Base-by-base conservation (phyloP, 2,888 invertebrate species). In the Muscina levida region DNA sequence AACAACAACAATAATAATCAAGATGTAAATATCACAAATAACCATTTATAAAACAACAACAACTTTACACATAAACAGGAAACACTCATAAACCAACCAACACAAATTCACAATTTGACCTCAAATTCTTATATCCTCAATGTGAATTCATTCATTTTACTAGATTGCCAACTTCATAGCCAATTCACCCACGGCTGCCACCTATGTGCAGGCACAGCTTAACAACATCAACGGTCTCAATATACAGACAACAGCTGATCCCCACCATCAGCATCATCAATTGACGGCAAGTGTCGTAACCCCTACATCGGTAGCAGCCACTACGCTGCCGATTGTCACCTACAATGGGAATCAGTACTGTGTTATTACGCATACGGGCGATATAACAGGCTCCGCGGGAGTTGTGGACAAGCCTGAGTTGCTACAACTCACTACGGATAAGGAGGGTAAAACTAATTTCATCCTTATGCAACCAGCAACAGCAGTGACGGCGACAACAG, bases 151-250 rank as follows among this genome's bases (percentile, higher is more conserved):
- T 84, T 83, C 19, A 22, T 62, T 72, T 62, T 44, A 71, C 57
- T 84, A 88, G 89, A 89, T 88, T 85, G 86, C 88, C 83, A 87
- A 89, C 85, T 87, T 88, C 84, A 89, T 88, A 84, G 88, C 88
- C 79, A 88, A 88, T 82, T 89, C 88, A 48, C 88, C 88, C 26
- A 89, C 89, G 70, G 88, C 88, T 70, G 89, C 88, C 74, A 85
- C 85, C 76, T 88, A 88, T 71, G 87, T 88, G 82, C 88, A 88
- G 82, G 87, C 88, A 0, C 89, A 88, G 66, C 79, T 89, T 37
- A 88, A 82, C 72, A 87, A 79, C 65, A 80, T 83, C 31, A 83
- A 83, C 72, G 82, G 82, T 48, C 75, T 82, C 26, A 77, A 77
- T 72, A 77, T 72, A 59, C 70, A 76, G 72, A 77, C 77, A 57